Conservation (phyloP, 2,888 invertebrate species). For the Leptopilina myrica region DNA sequence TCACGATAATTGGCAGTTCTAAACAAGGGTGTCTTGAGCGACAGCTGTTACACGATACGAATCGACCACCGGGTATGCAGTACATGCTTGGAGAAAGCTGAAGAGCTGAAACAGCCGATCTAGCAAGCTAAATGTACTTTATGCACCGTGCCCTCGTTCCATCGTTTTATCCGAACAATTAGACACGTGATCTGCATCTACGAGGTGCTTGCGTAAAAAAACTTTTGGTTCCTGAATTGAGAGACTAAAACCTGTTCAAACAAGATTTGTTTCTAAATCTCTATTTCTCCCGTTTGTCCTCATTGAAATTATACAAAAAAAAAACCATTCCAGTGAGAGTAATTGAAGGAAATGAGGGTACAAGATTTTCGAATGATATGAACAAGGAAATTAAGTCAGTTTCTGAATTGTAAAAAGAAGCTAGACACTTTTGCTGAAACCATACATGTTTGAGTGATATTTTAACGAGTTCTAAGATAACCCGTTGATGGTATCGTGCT, state of each 20-base stretch:
- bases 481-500: slow-evolving; percentile 26
- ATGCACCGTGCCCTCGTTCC: slow-evolving; percentile 67
- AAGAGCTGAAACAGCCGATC: slow-evolving; percentile 61
- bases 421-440: slow-evolving; percentile 9
- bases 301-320: too few species aligned
- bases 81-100: slow-evolving; percentile 67
- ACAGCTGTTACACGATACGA: slow-evolving; percentile 12
- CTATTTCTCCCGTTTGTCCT: background rate
- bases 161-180: slow-evolving; percentile 68
- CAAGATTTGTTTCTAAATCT: background rate
- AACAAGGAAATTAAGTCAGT: slow-evolving; percentile 12
- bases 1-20: background rate
- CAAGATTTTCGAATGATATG: background rate
- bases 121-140: slow-evolving; percentile 65
- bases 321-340: background rate
- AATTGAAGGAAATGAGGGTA: background rate
- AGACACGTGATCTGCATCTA: slow-evolving; percentile 62
- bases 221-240: background rate
- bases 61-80: slow-evolving; percentile 63
- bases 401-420: slow-evolving; percentile 17
- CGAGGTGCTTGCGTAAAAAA: slow-evolving; percentile 50
- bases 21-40: background rate
- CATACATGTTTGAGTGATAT: slow-evolving; percentile 22
- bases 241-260: slow-evolving; percentile 3
- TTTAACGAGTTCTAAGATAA: slow-evolving; percentile 34